Conservation (phyloP, 1,140 invertebrate genomes). For the Bathynomus jamesi region DNA sequence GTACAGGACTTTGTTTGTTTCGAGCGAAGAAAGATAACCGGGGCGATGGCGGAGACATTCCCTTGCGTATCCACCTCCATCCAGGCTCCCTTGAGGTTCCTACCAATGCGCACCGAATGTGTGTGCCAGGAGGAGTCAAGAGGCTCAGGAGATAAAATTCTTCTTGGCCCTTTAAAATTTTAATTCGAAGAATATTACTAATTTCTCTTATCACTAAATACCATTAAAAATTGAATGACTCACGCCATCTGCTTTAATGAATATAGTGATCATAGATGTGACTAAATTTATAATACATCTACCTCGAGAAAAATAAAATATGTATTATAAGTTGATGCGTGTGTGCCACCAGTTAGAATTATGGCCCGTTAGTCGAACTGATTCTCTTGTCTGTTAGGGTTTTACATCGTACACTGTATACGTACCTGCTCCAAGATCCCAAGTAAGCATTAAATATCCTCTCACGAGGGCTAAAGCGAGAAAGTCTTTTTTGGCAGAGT, state of each 20-base stretch:
- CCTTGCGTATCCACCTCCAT: constrained; percentile 67
- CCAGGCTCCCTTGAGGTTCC: constrained; percentile 66
- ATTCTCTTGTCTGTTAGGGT: too few species aligned
- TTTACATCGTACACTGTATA: too few species aligned
- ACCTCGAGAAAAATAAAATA: constrained; percentile 2
- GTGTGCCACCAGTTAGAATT: too few species aligned
- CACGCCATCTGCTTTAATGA: neutral
- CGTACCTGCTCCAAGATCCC: constrained; percentile 75
- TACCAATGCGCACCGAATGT: constrained; percentile 62
- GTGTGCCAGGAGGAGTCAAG: constrained; percentile 47
- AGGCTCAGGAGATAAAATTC: constrained; percentile 68
- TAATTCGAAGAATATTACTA: neutral
- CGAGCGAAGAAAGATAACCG: constrained; percentile 63
- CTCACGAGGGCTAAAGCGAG: constrained; percentile 75
- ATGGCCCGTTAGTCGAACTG: too few species aligned
- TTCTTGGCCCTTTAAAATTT: constrained; percentile 55
- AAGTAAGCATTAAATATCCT: constrained; percentile 77
- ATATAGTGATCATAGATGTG: constrained; percentile 8
- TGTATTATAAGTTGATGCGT: too few species aligned
- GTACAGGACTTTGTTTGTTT: constrained; percentile 66
- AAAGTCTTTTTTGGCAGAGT: constrained; percentile 52
- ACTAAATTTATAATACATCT: neutral
- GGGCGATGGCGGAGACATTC: constrained; percentile 68
- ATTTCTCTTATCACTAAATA: neutral
- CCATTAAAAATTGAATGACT: neutral